Percentiles rank a stretch among this genome's conserved stretches.
Conservation (phyloP, 2,113 vertebrate genomes). For the Siphamia tubifer region DNA sequence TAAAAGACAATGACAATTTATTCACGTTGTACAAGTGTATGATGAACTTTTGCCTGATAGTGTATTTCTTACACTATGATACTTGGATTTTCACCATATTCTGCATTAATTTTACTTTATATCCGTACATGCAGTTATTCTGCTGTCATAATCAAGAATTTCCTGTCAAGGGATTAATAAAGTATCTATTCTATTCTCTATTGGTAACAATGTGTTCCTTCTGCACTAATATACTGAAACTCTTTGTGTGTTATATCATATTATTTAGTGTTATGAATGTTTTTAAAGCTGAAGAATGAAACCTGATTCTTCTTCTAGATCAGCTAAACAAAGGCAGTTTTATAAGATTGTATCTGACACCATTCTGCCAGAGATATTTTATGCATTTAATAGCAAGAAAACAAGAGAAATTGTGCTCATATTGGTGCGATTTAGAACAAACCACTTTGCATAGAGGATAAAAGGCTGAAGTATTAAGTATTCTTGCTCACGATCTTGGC, state of each 20-base stretch:
- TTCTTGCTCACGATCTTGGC: slow-evolving; percentile 18
- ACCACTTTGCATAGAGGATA: background rate
- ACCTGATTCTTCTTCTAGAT: background rate
- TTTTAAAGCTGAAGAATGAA: background rate
- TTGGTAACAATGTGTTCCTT: background rate
- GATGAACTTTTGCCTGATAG: background rate
- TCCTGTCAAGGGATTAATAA: no score
- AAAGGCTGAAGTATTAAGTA: background rate
- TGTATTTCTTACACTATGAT: background rate
- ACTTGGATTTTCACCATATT: background rate
- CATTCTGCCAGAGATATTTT: slow-evolving; percentile 7
- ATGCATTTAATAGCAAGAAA: background rate
- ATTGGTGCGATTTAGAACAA: background rate
- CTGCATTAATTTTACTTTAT: background rate
- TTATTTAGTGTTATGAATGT: no score
- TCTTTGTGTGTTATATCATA: no score
- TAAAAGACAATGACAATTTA: background rate
- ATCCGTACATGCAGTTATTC: no score
- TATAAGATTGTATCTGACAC: slow-evolving; percentile 1
- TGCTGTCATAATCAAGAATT: no score
- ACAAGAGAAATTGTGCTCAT: background rate
- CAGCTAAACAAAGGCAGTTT: background rate
- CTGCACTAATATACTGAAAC: background rate
- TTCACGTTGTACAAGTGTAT: background rate
- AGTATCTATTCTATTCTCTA: no score